Evolutionary conservation across 2,888 invertebrate species (phyloP).

Genomic region (Timema cristinae): DNA sequence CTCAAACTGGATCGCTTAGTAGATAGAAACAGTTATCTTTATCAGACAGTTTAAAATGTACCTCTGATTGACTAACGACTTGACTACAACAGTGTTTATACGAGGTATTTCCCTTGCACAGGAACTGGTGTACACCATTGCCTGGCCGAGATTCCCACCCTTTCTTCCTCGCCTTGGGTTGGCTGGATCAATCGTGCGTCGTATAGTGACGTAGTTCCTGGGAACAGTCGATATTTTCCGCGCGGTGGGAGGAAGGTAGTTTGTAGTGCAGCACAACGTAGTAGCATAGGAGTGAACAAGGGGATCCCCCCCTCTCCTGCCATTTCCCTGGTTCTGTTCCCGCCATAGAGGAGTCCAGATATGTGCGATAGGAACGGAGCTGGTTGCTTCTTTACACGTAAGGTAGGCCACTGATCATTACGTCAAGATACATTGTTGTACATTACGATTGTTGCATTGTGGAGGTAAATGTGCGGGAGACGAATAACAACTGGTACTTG

Average conservation of each 20-base stretch:
- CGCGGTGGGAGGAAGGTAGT: slow-evolving; percentile 15
- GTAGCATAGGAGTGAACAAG: slow-evolving; percentile 6
- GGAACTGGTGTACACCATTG: too few relatives aligned
- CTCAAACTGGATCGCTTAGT: too few relatives aligned
- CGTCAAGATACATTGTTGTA: too few relatives aligned
- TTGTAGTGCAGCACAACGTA: background rate
- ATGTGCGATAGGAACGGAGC: slow-evolving; percentile 68
- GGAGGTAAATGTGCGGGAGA: too few relatives aligned
- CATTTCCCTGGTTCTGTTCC: slow-evolving; percentile 28
- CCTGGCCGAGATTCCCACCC: slow-evolving; percentile 7
- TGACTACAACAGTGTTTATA: too few relatives aligned
- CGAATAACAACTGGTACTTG: too few relatives aligned
- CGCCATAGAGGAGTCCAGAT: slow-evolving; percentile 14
- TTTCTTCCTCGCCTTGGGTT: slow-evolving; percentile 16
- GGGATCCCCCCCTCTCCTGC: slow-evolving; percentile 40
- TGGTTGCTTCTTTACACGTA: slow-evolving; percentile 64
- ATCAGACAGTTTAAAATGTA: too few relatives aligned
- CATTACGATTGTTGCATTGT: too few relatives aligned
- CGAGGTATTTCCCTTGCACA: too few relatives aligned
- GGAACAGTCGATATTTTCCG: slow-evolving; percentile 24
- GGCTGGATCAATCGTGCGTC: slow-evolving; percentile 27
- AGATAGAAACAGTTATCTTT: too few relatives aligned
- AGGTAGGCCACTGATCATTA: slow-evolving; percentile 45
- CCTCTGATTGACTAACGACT: too few relatives aligned
- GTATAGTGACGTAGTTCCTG: slow-evolving; percentile 24